Percentiles rank a stretch among this genome's conserved stretches.
Evolutionary conservation across 2,797 vertebrate genomes (phyloP).

Genomic region (Enteromius treurensis): DNA sequence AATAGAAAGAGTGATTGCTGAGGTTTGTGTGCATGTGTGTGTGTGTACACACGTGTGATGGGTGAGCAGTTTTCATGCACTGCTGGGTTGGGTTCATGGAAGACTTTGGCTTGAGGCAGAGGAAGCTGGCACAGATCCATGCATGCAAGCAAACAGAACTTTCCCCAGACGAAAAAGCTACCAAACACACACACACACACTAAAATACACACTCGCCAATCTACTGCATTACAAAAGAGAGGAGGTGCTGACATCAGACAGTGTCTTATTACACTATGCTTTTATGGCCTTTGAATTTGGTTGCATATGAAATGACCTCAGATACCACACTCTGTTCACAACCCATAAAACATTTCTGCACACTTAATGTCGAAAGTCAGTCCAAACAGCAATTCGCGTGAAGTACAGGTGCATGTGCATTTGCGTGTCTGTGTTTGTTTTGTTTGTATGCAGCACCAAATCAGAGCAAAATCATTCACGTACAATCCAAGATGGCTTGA

Average conservation of each 20-base stretch:
- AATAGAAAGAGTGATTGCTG: slow-evolving; percentile 36
- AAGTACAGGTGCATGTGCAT: slow-evolving; percentile 72
- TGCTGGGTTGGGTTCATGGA: slow-evolving; percentile 63
- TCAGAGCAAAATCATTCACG: slow-evolving; percentile 49
- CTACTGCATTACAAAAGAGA: slow-evolving; percentile 25
- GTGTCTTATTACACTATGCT: not conserved
- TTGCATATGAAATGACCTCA: slow-evolving; percentile 22
- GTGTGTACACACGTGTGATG: slow-evolving; percentile 26
- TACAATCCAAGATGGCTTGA: slow-evolving; percentile 56
- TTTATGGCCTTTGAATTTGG: slow-evolving; percentile 18
- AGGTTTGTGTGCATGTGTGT: slow-evolving; percentile 28
- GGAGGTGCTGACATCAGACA: slow-evolving; percentile 19
- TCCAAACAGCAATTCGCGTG: slow-evolving; percentile 5
- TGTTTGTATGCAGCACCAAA: slow-evolving; percentile 65
- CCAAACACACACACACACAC: slow-evolving; percentile 22
- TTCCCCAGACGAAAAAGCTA: slow-evolving; percentile 36
- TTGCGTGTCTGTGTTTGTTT: slow-evolving; percentile 75
- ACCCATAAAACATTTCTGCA: slow-evolving; percentile 7
- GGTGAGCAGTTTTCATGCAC: slow-evolving; percentile 50
- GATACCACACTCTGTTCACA: slow-evolving; percentile 28
- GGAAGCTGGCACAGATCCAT: slow-evolving; percentile 60
- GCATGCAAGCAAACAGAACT: slow-evolving; percentile 56
- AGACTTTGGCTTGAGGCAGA: slow-evolving; percentile 66
- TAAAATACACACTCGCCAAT: not conserved
- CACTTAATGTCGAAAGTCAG: not conserved